Evolutionary conservation across 2,113 vertebrate species (phyloP).

Genomic region (Carollia perspicillata): DNA sequence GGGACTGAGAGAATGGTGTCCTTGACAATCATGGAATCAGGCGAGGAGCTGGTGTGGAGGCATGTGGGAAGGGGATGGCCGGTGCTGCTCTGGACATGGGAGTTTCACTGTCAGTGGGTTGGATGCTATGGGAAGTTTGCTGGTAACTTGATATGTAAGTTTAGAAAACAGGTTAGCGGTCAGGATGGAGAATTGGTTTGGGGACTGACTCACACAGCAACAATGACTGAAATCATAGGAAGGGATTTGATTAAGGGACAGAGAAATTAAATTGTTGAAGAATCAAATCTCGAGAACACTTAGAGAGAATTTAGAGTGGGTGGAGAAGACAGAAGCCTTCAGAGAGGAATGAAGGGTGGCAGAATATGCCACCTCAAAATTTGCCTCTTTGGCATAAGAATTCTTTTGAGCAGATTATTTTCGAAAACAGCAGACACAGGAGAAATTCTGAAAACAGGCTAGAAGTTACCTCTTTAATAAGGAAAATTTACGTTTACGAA

Average conservation of each 20-base stretch:
- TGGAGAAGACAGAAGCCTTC: neutral
- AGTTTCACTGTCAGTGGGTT: neutral
- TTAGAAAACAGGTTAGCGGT: neutral
- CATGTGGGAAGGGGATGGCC: neutral
- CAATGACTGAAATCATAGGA: neutral
- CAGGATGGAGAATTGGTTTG: neutral
- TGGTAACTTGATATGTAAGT: neutral
- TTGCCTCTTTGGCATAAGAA: neutral
- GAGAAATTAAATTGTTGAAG: neutral
- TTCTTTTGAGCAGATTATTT: neutral
- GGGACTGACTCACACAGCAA: neutral
- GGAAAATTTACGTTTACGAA: neutral
- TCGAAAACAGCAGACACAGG: neutral
- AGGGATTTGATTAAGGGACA: neutral
- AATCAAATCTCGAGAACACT: neutral
- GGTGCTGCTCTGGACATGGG: neutral
- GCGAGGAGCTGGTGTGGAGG: neutral
- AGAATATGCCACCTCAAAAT: neutral
- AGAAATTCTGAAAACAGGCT: neutral
- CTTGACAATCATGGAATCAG: neutral
- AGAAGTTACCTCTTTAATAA: neutral
- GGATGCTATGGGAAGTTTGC: neutral
- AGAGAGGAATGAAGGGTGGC: neutral
- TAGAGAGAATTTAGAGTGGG: neutral
- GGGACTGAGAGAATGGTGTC: neutral